Base-by-base conservation (phyloP, 2,113 vertebrate genomes). In the Thamnophis sirtalis region DNA sequence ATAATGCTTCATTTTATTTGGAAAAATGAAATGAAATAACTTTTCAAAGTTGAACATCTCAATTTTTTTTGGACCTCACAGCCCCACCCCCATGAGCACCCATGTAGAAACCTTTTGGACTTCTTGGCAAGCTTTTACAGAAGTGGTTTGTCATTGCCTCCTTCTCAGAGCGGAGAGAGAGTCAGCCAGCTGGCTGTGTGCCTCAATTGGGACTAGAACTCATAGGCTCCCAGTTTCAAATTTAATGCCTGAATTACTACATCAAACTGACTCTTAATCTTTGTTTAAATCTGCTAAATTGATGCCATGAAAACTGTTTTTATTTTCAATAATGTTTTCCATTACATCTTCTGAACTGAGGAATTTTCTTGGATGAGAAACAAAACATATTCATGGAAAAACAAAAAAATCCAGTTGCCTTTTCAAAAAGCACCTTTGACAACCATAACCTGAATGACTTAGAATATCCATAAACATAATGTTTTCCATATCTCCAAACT, bases 201-300 rank as follows among this genome's bases (percentile, higher is more conserved):
- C 11, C 63, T 68, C 13, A 68, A 33, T 28, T 68, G 13, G 28
- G 28, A 68, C 63, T 33, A 68, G 63, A 33, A 33, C 28, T 68
- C 11, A 33, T 4, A 68, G 11, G 11, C 28, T 68, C 63, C 63
- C 63, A 6, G 2, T 33, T 68, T 33, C 63, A 33, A 33, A n/a
- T 4, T 68, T 68, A 68, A 68, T 0, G 0, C 28, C 11, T 68
- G 63, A 68, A 68, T 5, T 68, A 68, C 0, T 33, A 68, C 28
- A n/a, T 68, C 1, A 68, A n/a, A 68, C 63, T n/a, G 26, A 4
- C 58, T 60, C 58, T 68, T 68, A 84, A 53, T 55, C 2, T 91
- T 86, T 26, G 89, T 89, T 93, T 93, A 24, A 28, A 84, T 56
- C 38, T n/a, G 19, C 21, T 50, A 89, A 15, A 58, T 93, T 93